Evolutionary conservation across 2,888 invertebrate genomes (phyloP).

Genomic region (Empis livida): DNA sequence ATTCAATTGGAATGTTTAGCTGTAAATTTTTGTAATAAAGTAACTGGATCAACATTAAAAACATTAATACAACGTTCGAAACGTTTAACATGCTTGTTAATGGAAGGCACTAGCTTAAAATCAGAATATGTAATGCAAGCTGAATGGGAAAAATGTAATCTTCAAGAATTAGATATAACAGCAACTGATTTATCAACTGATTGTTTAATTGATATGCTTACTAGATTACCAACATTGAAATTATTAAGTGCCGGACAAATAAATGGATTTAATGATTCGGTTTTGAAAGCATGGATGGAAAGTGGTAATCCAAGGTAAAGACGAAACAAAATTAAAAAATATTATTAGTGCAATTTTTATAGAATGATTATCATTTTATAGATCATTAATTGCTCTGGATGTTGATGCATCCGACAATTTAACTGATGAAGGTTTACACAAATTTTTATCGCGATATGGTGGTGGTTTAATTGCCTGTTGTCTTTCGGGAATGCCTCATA

Average conservation of each 20-base stretch:
- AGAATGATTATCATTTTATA: slow-evolving; percentile 24
- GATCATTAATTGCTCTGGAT: slow-evolving; percentile 74
- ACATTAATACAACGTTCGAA: slow-evolving; percentile 86
- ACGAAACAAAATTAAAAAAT: not conserved
- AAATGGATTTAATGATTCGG: slow-evolving; percentile 93
- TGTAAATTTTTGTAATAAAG: slow-evolving; percentile 93
- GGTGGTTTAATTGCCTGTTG: slow-evolving; percentile 77
- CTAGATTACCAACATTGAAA: slow-evolving; percentile 69
- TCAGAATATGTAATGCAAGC: slow-evolving; percentile 90
- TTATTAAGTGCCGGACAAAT: slow-evolving; percentile 93
- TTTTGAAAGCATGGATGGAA: slow-evolving; percentile 84
- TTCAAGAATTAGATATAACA: slow-evolving; percentile 92
- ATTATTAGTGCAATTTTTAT: too few species aligned
- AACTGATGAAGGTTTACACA: slow-evolving; percentile 81
- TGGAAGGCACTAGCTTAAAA: slow-evolving; percentile 93
- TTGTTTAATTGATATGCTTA: slow-evolving; percentile 83
- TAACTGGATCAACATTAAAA: slow-evolving; percentile 91
- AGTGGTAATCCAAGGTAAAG: slow-evolving; percentile 57
- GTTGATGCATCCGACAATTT: slow-evolving; percentile 92
- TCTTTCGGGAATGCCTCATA: slow-evolving; percentile 92
- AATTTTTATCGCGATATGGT: slow-evolving; percentile 83
- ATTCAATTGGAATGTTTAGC: slow-evolving; percentile 93
- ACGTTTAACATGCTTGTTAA: slow-evolving; percentile 78
- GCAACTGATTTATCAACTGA: slow-evolving; percentile 93
- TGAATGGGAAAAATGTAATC: slow-evolving; percentile 92